Evolutionary conservation across 2,797 vertebrate species (phyloP), one percentile per base, ranked within the genome.

Genomic region (Cyclura pinguis): DNA sequence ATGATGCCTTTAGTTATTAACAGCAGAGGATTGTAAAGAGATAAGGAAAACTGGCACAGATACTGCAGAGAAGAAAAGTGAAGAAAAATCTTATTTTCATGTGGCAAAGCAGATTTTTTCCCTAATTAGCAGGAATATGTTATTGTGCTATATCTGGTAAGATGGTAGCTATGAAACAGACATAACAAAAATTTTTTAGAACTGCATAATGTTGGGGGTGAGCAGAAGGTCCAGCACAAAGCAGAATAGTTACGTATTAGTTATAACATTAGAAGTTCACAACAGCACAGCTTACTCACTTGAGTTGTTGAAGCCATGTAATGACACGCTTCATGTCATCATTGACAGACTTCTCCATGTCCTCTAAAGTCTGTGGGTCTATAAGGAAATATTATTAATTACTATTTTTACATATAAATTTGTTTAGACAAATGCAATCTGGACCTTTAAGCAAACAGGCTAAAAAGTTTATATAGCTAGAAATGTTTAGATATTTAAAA

Each of bases 321-420:
- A 98, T 96, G 89, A 99, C 98, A 73, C 98, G 98, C 92, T 99
- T 99, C 98, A 99, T 98, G 94, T 99, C 99, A 93, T 99, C 99
- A 72, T 99, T 99, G 93, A 99, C 97, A 92, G 97, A 98, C 94
- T 99, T 99, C 96, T 99, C 99, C 96, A 99, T 97, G 90, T 99
- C 99, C 94, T 99, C 99, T 16, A 99, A 95, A 74, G 98, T 98
- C 87, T 98, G 94, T 82, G 99, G 99, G 96, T 99, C 99, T 99
- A 94, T 42, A 95, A 94, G 67, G 95, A 93, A 52, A 94, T 6
- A 82, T 16, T 88, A 47, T 18, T 83, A 52, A 84, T 92, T 90
- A 64, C 20, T 73, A 59, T 76, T 92, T 91, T 87, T 80, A 93
- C 1, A 9, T 90, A 0, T 32, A 62, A 42, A 88, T 88, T 80